Evolutionary conservation across 2,888 invertebrate species (phyloP).

Genomic region (Portevinia maculata): DNA sequence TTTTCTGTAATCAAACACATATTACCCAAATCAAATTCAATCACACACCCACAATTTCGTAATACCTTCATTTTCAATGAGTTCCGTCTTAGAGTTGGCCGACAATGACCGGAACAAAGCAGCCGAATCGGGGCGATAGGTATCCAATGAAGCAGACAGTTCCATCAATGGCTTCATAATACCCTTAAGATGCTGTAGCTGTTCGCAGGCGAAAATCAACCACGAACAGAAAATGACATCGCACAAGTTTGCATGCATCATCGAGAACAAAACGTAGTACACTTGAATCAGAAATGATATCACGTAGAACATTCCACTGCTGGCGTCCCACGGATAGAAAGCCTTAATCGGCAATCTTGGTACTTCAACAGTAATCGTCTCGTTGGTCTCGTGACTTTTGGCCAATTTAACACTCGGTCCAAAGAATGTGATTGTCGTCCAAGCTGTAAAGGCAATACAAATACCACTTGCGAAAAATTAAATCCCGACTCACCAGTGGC

Average conservation of each 20-base stretch:
- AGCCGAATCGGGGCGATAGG: slow-evolving; percentile 89
- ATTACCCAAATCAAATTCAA: not conserved
- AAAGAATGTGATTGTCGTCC: slow-evolving; percentile 91
- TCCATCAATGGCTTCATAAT: slow-evolving; percentile 95
- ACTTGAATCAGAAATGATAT: slow-evolving; percentile 87
- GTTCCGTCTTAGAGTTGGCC: slow-evolving; percentile 83
- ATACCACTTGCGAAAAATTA: not conserved
- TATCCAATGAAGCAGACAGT: slow-evolving; percentile 91
- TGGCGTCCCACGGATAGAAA: slow-evolving; percentile 91
- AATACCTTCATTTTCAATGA: slow-evolving; percentile 82
- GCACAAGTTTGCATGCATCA: slow-evolving; percentile 85
- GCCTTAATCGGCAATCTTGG: slow-evolving; percentile 90
- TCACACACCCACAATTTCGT: not conserved
- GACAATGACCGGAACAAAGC: slow-evolving; percentile 86
- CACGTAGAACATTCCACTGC: slow-evolving; percentile 87
- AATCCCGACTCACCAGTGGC: slow-evolving; percentile 84
- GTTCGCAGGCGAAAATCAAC: slow-evolving; percentile 93
- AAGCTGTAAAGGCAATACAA: slow-evolving; percentile 83
- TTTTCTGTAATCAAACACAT: slow-evolving; percentile 78
- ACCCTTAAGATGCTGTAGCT: slow-evolving; percentile 92
- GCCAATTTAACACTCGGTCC: slow-evolving; percentile 89
- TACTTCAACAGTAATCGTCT: slow-evolving; percentile 87
- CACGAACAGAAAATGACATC: slow-evolving; percentile 93
- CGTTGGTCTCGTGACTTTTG: slow-evolving; percentile 88
- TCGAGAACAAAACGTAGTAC: slow-evolving; percentile 87